Conservation (phyloP, 2,797 vertebrate genomes). For the Strix occidentalis region DNA sequence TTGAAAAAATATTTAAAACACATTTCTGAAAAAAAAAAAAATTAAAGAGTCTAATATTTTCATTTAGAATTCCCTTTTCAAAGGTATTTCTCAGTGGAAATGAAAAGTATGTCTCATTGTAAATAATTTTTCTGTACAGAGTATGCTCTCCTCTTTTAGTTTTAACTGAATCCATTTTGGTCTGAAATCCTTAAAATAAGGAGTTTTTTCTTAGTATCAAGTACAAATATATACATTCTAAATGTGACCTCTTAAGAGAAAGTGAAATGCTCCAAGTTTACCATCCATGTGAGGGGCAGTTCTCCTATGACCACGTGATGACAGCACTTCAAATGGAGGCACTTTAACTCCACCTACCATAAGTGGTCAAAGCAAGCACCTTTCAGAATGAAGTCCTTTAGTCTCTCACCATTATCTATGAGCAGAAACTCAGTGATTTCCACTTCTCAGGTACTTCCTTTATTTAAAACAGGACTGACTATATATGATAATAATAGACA, state of each 20-base stretch:
- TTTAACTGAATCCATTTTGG: background rate
- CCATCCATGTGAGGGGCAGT: background rate
- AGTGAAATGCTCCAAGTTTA: background rate
- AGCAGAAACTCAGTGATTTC: background rate
- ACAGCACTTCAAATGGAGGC: background rate
- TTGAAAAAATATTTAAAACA: background rate
- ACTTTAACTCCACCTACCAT: background rate
- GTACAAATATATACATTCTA: background rate
- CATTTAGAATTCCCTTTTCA: background rate
- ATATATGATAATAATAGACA: background rate
- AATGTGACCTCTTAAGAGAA: background rate
- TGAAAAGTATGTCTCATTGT: background rate
- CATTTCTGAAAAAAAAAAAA: accelerated
- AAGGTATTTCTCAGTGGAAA: background rate
- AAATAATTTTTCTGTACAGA: background rate
- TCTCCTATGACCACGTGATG: background rate
- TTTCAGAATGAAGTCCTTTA: background rate
- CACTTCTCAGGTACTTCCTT: background rate
- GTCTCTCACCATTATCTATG: background rate
- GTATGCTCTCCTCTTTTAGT: background rate
- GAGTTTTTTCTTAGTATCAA: background rate
- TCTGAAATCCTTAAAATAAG: background rate
- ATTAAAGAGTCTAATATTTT: background rate
- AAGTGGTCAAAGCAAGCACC: background rate
- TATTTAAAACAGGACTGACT: background rate